phyloP scores from a whole-genome alignment of 2,113 vertebrate genomes.

The Notarius quadriscutis region DNA sequence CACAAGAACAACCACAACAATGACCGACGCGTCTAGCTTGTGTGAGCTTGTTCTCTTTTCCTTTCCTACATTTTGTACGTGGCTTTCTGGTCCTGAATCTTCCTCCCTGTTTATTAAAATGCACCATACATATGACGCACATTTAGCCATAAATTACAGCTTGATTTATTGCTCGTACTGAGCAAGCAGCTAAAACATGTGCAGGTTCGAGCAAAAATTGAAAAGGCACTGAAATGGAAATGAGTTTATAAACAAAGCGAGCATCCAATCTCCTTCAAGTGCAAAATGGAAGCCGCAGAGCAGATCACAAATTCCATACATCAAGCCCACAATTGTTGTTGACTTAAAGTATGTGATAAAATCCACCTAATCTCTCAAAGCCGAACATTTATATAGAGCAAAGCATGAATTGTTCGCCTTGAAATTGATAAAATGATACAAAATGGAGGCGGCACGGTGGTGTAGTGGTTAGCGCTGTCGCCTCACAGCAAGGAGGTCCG shows the following conservation, averaged over 20 bases:
- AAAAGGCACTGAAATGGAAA: conserved; percentile 4
- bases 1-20: conserved; percentile 6
- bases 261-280: conserved; percentile 21
- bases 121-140: not conserved
- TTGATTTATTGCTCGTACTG: conserved; percentile 15
- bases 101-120: not conserved
- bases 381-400: conserved; percentile 12
- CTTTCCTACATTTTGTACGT: not conserved
- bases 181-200: conserved; percentile 9
- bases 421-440: conserved; percentile 2
- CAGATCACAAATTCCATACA: conserved; percentile 39
- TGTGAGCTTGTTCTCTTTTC: too few species aligned
- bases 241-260: conserved; percentile 16
- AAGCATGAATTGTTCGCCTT: conserved; percentile 12
- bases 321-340: conserved; percentile 13
- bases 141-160: conserved; percentile 17
- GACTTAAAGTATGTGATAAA: conserved; percentile 25
- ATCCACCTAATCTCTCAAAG: conserved; percentile 20
- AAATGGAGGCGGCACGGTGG: not conserved
- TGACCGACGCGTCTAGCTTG: not conserved
- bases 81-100: not conserved
- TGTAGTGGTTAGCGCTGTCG: too few species aligned
- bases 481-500: too few species aligned
- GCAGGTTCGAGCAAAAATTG: not conserved
- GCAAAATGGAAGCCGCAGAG: conserved; percentile 2